These are phyloP conservation scores for Phalloptychus januarius DNA, from an alignment of 2,797 vertebrate genomes.

Conservation along the genomic window DNA sequence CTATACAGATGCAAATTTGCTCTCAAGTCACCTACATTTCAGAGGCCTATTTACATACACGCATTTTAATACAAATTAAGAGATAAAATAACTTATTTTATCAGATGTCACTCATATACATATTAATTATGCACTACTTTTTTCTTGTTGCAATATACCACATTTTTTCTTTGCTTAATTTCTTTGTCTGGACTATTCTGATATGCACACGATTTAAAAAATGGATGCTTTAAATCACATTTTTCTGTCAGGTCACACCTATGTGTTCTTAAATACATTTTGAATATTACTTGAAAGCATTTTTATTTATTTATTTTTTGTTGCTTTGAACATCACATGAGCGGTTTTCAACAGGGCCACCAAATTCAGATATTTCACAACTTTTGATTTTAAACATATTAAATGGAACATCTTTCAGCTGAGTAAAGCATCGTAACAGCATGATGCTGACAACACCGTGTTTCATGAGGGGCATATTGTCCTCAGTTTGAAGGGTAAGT, in stretches of 20 bases:
- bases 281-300: not conserved
- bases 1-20: not conserved
- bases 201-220: not conserved
- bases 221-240: not conserved
- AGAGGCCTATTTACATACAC: not conserved
- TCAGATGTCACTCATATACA: not conserved
- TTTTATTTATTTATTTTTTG: too few relatives aligned
- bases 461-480: not conserved
- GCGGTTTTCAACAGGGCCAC: not conserved
- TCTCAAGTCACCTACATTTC: not conserved
- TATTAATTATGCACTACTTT: not conserved
- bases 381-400: not conserved
- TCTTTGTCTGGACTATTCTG: not conserved
- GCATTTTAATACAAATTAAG: not conserved
- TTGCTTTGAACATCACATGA: not conserved
- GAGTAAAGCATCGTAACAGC: not conserved
- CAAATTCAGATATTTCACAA: not conserved
- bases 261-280: not conserved
- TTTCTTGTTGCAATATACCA: not conserved
- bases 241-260: not conserved
- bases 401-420: not conserved
- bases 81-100: not conserved
- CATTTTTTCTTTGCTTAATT: not conserved
- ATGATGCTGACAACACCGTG: not conserved
- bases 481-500: not conserved